phyloP scores from a whole-genome alignment of 2,113 vertebrate genomes.

The Alligator sinensis region DNA sequence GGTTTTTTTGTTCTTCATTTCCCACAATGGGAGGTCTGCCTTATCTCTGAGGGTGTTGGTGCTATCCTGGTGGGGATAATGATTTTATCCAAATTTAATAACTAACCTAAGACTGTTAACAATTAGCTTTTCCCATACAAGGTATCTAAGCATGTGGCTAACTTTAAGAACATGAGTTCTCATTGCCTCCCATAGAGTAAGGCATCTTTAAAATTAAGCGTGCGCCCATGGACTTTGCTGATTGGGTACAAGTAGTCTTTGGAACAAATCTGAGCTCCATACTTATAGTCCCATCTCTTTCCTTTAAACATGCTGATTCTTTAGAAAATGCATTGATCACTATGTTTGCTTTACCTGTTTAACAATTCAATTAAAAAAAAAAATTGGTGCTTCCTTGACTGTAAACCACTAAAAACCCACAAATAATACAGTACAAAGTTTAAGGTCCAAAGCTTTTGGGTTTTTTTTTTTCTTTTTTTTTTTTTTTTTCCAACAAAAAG shows the following conservation, averaged over 20 bases:
- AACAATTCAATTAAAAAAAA: background rate
- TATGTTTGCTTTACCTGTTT: background rate
- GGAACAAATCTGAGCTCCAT: background rate
- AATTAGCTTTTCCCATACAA: background rate
- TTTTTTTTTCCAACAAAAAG: background rate
- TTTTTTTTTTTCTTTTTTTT: background rate
- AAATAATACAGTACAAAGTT: background rate
- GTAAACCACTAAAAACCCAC: background rate
- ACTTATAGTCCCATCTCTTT: background rate
- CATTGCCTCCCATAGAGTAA: background rate
- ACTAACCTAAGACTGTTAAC: background rate
- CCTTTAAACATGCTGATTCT: background rate
- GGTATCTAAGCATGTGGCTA: background rate
- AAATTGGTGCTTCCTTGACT: background rate
- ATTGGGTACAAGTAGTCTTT: rapidly evolving
- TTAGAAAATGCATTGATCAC: background rate
- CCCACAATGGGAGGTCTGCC: too few species aligned
- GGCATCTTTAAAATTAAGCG: background rate
- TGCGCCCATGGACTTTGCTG: background rate
- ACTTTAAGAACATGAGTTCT: background rate
- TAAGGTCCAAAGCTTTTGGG: background rate
- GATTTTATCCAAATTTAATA: background rate
- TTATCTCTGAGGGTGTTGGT: too few species aligned
- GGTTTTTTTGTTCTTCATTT: too few species aligned
- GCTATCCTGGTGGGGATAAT: too few species aligned